Percentiles rank a stretch among this genome's conserved stretches.
Conservation (phyloP, 2,113 vertebrate species). For the Vimba vimba region DNA sequence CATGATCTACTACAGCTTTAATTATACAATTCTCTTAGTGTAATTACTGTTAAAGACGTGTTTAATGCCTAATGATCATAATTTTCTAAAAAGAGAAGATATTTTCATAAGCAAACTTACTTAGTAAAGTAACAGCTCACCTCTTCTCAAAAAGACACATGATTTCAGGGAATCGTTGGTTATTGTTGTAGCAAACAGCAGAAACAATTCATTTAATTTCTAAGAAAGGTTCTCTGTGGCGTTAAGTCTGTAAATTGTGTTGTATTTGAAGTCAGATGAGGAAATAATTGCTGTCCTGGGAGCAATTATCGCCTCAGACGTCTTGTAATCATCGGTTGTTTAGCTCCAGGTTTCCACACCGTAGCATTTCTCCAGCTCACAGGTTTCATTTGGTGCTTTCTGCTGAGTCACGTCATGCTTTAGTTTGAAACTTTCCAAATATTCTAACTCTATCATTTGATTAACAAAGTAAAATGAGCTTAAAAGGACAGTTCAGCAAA, state of each 20-base stretch:
- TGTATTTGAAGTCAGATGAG: background rate
- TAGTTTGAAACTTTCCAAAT: background rate
- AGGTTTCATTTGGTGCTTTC: background rate
- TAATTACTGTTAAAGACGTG: background rate
- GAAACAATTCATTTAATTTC: background rate
- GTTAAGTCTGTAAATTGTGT: background rate
- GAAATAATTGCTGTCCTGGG: conserved; percentile 27
- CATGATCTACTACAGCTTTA: background rate
- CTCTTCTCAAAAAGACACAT: too few species aligned
- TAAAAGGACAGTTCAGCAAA: too few species aligned
- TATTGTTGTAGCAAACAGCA: background rate
- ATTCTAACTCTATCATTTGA: too few species aligned
- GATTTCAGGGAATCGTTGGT: background rate
- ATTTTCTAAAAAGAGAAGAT: background rate
- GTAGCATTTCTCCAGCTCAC: background rate
- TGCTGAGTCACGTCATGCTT: background rate
- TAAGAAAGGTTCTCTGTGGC: background rate
- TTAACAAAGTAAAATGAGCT: too few species aligned
- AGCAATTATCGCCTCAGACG: conserved; percentile 26
- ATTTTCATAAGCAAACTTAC: background rate
- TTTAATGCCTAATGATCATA: background rate
- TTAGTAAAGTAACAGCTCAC: too few species aligned
- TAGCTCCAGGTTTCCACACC: background rate
- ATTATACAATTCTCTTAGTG: background rate
- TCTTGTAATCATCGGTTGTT: background rate